phyloP scores from a whole-genome alignment of 2,113 vertebrate genomes.

The Brienomyrus longianalis region DNA sequence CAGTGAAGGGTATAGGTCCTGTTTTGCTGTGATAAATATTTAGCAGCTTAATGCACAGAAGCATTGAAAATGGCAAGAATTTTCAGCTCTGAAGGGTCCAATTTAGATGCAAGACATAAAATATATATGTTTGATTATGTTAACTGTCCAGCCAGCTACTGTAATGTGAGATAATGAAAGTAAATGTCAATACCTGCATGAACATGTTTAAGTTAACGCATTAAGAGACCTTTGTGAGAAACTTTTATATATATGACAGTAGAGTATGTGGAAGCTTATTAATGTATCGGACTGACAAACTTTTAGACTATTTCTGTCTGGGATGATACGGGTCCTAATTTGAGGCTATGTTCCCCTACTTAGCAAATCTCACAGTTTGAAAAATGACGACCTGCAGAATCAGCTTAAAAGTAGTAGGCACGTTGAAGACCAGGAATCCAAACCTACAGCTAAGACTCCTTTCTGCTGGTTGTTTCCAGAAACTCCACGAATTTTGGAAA shows the following conservation, averaged over 20 bases:
- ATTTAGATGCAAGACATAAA: neutral
- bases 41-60: neutral
- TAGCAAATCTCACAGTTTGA: neutral
- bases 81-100: neutral
- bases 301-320: neutral
- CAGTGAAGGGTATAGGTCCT: neutral
- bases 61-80: neutral
- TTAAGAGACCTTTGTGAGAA: neutral
- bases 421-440: neutral
- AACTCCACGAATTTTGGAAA: neutral
- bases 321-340: neutral
- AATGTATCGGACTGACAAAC: neutral
- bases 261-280: neutral
- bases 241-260: neutral
- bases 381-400: neutral
- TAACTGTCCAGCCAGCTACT: neutral
- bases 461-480: neutral
- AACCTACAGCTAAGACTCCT: neutral
- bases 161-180: neutral
- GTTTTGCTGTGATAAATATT: slow-evolving; percentile 9
- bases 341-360: neutral
- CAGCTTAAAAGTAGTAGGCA: neutral
- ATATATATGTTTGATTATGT: neutral
- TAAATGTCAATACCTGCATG: neutral
- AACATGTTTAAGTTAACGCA: neutral